phyloP scores from a whole-genome alignment of 2,113 vertebrate genomes.

The Xiphias gladius region DNA sequence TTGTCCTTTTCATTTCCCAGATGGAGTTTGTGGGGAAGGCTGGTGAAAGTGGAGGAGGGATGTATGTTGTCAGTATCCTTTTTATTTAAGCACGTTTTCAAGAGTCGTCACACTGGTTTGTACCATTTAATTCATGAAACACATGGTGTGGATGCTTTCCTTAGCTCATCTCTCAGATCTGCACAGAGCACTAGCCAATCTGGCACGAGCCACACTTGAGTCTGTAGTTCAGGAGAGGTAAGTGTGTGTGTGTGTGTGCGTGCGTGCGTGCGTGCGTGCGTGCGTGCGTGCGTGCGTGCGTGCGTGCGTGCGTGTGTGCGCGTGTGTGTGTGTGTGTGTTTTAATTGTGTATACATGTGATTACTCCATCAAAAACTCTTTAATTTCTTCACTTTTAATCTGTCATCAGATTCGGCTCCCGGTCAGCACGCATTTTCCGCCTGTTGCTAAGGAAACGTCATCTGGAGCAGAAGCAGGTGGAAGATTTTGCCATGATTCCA shows the following conservation, averaged over 20 bases:
- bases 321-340: neutral
- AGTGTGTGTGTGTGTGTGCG: slow-evolving; percentile 7
- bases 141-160: slow-evolving; percentile 19
- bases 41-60: slow-evolving; percentile 95
- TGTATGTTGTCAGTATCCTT: slow-evolving; percentile 97
- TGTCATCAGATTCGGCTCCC: slow-evolving; percentile 90
- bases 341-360: neutral
- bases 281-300: too few species aligned
- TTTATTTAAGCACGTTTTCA: neutral
- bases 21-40: slow-evolving; percentile 94
- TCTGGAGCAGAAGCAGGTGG: slow-evolving; percentile 97
- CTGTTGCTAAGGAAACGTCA: slow-evolving; percentile 91
- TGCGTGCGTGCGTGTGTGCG: too few species aligned
- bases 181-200: slow-evolving; percentile 88
- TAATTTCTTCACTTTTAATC: neutral
- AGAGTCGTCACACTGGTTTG: neutral
- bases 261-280: too few species aligned
- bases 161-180: slow-evolving; percentile 88
- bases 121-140: neutral
- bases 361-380: neutral
- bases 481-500: slow-evolving; percentile 98
- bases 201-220: slow-evolving; percentile 92
- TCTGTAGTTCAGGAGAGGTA: slow-evolving; percentile 96
- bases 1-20: slow-evolving; percentile 71
- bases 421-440: slow-evolving; percentile 93